These are phyloP conservation scores for Guaruba guarouba DNA, from an alignment of 2,113 vertebrate genomes.

Conservation along the genomic window DNA sequence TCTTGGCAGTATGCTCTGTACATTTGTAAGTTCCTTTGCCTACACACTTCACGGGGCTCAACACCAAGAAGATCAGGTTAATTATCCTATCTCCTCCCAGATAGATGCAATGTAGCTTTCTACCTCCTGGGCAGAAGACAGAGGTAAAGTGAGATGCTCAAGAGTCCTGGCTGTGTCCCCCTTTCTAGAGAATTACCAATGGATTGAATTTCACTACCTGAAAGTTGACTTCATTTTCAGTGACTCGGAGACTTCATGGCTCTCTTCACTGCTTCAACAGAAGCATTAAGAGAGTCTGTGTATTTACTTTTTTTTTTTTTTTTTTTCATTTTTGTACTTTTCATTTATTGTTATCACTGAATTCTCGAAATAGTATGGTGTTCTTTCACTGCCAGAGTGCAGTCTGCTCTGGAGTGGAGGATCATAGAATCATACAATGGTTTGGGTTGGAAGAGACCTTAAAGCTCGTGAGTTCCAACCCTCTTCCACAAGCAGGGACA, in stretches of 20 bases:
- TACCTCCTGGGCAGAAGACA: not conserved
- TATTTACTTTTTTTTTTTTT: not conserved
- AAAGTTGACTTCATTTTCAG: slow-evolving; percentile 29
- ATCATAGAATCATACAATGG: not conserved
- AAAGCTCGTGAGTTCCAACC: not conserved
- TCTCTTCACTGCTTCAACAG: not conserved
- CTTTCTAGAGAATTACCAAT: not conserved
- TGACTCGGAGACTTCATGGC: not conserved
- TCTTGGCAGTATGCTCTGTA: not conserved
- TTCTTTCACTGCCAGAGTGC: not conserved
- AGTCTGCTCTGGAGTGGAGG: not conserved
- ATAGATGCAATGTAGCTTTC: not conserved
- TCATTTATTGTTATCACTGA: not conserved
- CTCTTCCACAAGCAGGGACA: not conserved
- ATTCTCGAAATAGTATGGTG: not conserved
- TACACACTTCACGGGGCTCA: not conserved
- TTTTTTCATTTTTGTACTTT: not conserved
- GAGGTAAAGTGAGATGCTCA: not conserved
- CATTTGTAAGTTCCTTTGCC: not conserved
- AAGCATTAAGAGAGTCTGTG: not conserved
- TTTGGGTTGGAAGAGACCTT: not conserved
- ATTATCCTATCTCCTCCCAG: not conserved
- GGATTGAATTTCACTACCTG: slow-evolving; percentile 12
- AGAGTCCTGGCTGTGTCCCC: not conserved
- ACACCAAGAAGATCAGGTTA: not conserved